phyloP scores from a whole-genome alignment of 2,113 vertebrate species.

The Hylia prasina region DNA sequence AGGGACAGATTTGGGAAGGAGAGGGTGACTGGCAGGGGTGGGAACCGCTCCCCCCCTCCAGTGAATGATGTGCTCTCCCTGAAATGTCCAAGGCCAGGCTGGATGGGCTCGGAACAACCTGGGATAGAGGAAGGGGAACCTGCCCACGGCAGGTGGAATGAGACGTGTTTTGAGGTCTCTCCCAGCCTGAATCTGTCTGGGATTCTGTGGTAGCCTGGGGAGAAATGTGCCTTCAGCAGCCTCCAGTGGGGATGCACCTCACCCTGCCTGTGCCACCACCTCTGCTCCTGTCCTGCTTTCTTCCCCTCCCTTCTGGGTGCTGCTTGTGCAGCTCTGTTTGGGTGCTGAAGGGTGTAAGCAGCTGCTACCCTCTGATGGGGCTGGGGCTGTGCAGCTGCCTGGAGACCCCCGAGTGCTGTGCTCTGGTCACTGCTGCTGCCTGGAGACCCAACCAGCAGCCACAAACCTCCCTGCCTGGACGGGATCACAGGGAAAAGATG shows the following conservation, averaged over 20 bases:
- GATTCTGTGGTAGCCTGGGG: accelerated
- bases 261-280: accelerated
- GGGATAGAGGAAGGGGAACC: accelerated
- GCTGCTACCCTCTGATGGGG: not conserved
- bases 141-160: not conserved
- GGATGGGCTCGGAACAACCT: not conserved
- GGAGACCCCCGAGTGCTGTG: accelerated
- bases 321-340: not conserved
- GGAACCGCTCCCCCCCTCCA: not conserved
- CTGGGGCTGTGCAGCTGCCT: not conserved
- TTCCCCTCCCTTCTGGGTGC: no score
- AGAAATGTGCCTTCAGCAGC: not conserved
- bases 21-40: not conserved
- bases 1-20: not conserved
- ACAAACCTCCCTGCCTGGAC: not conserved
- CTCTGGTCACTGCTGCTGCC: not conserved
- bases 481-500: not conserved
- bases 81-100: not conserved
- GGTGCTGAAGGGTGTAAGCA: accelerated
- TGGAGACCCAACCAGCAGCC: accelerated
- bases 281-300: not conserved
- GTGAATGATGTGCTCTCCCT: not conserved
- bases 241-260: no score
- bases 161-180: not conserved
- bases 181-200: not conserved